Base-by-base conservation (phyloP, 1,140 invertebrate genomes). In the Heliconius himera region DNA sequence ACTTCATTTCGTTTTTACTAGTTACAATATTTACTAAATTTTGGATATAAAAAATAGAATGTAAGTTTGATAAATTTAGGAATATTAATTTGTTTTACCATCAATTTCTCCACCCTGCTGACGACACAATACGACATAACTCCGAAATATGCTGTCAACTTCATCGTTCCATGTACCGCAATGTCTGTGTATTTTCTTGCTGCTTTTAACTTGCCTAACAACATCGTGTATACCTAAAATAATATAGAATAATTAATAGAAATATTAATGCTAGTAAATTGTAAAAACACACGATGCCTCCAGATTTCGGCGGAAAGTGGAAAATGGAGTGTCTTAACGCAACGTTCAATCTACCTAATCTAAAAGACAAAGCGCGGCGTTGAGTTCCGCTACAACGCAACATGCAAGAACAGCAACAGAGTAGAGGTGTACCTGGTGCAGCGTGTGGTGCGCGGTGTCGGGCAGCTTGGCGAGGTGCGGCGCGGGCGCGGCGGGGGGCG, bases 91-190 rank as follows among this genome's bases (percentile, higher is more conserved):
- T 66, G 13, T 66, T 95, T 95, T 94, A 98, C 98, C 98, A 99
- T 98, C 73, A 98, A 95, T 94, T 99, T 99, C 94, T 99, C 98
- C 79, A 97, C 97, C 86, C 97, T 97, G 71, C 97, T 97, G 82
- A 99, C 96, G 83, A 98, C 96, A 94, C 98, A 99, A 89, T 98
- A 98, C 56, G 97, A 97, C 94, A 99, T 96, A 22, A 99, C 96
- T 73, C 97, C 97, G 93, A 99, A 99, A 93, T 98, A 99, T 71
- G 98, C 97, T 38, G 98, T 98, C 74, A 99, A 95, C 94, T 99
- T 99, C 91, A 97, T 97, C 8, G 98, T 98, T 70, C 98, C 98
- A 90, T 99, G 98, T 13, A 96, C 96, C 74, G 96, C 96, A 85
- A 97, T 97, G 90, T 98, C 97, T 1, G 97, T 97, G 91, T 98